A percentile compares a stretch with the other conserved stretches of the same genome.
Conservation (phyloP, 2,113 vertebrate genomes). For the Pteruthius melanotis region DNA sequence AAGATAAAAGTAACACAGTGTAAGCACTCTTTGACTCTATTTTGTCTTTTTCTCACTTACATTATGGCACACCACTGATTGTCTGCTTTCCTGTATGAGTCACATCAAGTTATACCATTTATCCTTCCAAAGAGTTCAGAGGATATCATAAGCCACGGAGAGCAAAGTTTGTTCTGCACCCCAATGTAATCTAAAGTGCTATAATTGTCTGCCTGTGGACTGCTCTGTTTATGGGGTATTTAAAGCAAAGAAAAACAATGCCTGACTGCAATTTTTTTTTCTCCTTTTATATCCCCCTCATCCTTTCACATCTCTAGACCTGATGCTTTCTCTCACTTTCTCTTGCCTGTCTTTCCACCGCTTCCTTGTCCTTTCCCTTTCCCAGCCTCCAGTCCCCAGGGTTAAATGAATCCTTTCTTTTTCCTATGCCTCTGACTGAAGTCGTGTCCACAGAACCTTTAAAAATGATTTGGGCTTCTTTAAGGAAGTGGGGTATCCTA, state of each 20-base stretch:
- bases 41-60: constrained; percentile 50
- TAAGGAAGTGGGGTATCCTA: background rate
- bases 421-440: background rate
- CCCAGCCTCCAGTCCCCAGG: background rate
- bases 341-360: background rate
- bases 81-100: constrained; percentile 37
- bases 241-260: background rate
- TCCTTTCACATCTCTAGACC: background rate
- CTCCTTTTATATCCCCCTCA: background rate
- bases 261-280: background rate
- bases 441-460: accelerated
- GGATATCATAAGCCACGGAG: background rate
- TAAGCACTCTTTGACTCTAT: background rate
- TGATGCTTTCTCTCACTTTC: background rate
- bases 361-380: background rate
- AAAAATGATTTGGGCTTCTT: background rate
- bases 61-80: background rate
- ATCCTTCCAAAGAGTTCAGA: background rate
- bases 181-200: background rate
- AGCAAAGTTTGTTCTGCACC: background rate
- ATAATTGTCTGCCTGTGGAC: background rate
- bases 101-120: background rate
- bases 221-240: background rate
- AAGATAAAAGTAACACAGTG: background rate
- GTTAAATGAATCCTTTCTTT: background rate